phyloP scores from a whole-genome alignment of 2,797 vertebrate species.

The Eleutherodactylus coqui region DNA sequence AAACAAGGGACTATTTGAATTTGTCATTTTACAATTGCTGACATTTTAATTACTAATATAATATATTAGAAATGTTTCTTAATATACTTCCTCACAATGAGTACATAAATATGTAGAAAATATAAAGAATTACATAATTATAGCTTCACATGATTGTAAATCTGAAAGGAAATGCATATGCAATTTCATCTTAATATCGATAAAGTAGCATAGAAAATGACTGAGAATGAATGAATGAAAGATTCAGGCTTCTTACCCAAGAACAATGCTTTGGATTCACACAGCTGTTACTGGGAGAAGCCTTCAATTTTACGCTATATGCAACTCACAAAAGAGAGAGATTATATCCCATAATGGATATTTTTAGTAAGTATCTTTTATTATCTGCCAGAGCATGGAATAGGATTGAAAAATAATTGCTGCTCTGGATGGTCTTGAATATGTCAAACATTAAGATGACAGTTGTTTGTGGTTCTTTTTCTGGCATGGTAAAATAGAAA shows the following conservation, averaged over 20 bases:
- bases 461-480: conserved; percentile 28
- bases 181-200: conserved; percentile 1
- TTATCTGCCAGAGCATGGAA: conserved; percentile 46
- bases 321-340: conserved; percentile 6
- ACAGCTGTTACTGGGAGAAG: neutral
- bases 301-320: conserved; percentile 20
- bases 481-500: neutral
- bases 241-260: neutral
- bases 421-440: conserved; percentile 29
- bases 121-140: neutral
- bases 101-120: neutral
- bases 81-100: neutral
- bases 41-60: neutral
- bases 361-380: conserved; percentile 50
- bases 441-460: conserved; percentile 34
- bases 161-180: neutral
- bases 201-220: conserved; percentile 7
- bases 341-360: conserved; percentile 39
- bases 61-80: neutral
- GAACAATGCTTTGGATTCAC: conserved; percentile 4
- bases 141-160: neutral
- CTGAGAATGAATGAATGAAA: conserved; percentile 5
- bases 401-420: conserved; percentile 33
- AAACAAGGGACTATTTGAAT: neutral
- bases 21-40: neutral